A percentile compares a stretch with the other conserved stretches of the same genome.
Evolutionary conservation across 1,140 invertebrate species (phyloP).

Genomic region (Megalopta genalis): DNA sequence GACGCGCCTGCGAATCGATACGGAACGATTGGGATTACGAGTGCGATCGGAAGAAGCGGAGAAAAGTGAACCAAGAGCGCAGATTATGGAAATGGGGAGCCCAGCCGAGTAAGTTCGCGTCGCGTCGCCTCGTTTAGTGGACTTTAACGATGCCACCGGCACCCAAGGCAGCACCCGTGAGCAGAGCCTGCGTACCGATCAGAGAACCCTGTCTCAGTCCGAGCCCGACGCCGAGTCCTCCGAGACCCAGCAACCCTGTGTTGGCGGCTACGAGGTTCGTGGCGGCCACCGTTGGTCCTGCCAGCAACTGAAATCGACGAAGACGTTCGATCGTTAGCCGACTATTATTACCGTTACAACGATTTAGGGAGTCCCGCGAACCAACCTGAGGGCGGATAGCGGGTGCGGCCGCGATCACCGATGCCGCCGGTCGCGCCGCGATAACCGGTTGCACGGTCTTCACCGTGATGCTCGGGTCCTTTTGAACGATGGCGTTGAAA

Average conservation of each 20-base stretch:
- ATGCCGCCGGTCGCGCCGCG: slow-evolving; percentile 30
- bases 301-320: background rate
- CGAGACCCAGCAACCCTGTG: slow-evolving; percentile 6
- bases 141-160: slow-evolving; percentile 54
- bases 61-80: background rate
- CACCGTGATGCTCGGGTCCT: slow-evolving; percentile 68
- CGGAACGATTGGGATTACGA: background rate
- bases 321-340: no score
- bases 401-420: slow-evolving; percentile 42
- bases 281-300: slow-evolving; percentile 20
- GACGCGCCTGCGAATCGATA: background rate
- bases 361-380: background rate
- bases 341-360: no score
- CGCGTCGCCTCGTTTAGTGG: slow-evolving; percentile 39
- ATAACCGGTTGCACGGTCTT: slow-evolving; percentile 52
- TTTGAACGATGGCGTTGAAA: slow-evolving; percentile 80
- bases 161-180: slow-evolving; percentile 54
- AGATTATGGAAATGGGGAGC: background rate
- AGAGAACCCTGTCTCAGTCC: slow-evolving; percentile 52
- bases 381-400: slow-evolving; percentile 49
- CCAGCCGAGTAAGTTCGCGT: slow-evolving; percentile 6
- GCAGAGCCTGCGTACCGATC: slow-evolving; percentile 51
- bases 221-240: slow-evolving; percentile 41
- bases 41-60: background rate
- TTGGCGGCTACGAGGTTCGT: slow-evolving; percentile 39